Conservation (phyloP, 1,140 invertebrate species). For the Delia radicum region DNA sequence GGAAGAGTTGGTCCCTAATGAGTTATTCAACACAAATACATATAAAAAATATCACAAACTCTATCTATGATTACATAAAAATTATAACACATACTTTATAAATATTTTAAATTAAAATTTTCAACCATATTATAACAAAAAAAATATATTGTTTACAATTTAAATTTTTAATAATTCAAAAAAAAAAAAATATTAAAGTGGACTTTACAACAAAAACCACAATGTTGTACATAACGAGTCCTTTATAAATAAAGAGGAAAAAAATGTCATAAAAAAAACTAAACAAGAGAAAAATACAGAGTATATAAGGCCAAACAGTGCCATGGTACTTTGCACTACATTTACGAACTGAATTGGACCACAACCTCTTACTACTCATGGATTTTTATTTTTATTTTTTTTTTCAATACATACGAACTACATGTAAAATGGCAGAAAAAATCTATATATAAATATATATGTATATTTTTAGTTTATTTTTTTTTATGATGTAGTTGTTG, state of each 20-base stretch:
- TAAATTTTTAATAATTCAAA: too few species aligned
- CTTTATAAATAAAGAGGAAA: neutral
- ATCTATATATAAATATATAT: constrained; percentile 27
- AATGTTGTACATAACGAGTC: neutral
- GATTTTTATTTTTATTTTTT: neutral
- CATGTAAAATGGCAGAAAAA: neutral
- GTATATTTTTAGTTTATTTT: too few species aligned
- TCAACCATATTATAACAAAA: too few species aligned
- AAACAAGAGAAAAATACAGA: constrained; percentile 30
- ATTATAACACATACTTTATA: too few species aligned
- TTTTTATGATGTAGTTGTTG: too few species aligned
- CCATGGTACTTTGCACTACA: constrained; percentile 44
- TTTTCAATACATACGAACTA: neutral
- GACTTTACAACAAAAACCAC: neutral
- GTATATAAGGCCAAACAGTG: constrained; percentile 50
- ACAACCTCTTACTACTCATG: constrained; percentile 3
- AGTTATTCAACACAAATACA: too few species aligned
- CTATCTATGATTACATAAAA: too few species aligned
- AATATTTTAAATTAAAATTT: too few species aligned
- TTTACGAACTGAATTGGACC: constrained; percentile 9
- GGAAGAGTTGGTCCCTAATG: too few species aligned
- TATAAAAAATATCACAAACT: too few species aligned
- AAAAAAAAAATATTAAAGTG: neutral
- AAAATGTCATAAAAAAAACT: neutral
- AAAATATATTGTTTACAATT: too few species aligned